Base-by-base conservation (phyloP, 2,113 vertebrate genomes). In the Lepus timidus region DNA sequence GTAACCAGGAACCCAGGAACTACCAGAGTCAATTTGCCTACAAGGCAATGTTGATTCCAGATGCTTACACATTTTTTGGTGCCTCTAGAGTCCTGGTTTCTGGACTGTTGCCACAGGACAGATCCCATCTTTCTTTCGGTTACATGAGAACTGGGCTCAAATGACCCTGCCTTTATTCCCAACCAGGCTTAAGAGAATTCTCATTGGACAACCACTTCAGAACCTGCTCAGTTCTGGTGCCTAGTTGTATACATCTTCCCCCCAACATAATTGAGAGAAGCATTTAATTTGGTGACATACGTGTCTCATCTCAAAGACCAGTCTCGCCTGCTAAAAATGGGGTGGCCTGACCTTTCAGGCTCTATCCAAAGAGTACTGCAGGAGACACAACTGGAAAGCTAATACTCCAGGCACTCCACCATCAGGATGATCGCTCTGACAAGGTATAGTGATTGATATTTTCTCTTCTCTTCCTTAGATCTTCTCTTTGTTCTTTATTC, bases 301-400 rank as follows among this genome's bases (percentile, higher is more conserved):
- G 27, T 75, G 27, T 61, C 79, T 94, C 12, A 70, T 78, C 49
- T 74, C 49, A 82, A 73, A 94, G n/a, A 58, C n/a, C 71, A 44
- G 16, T 88, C 83, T 82, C 85, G 11, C 64, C 92, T 44, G 12
- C 33, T 87, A 51, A 88, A 84, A n/a, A 52, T 1, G 19, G 10
- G 20, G 33, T 80, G 27, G 22, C 49, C 74, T 92, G 36, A 61
- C 25, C 68, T 61, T 58, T 27, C 68, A 44, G 85, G 23, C 52
- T 74, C 33, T 86, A n/a, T 52, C 71, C 44, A 51, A 95, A 95
- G 29, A 74, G 65, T 71, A 87, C 36, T 68, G 51, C 31, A 49
- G 29, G 39, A 88, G 64, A 92, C 8, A 39, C 27, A 65, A 74
- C 55, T 5, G 3, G 80, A 31, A 17, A 10, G 10, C 85, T 68